Conservation (phyloP, 2,888 invertebrate species). For the Spisula solida region DNA sequence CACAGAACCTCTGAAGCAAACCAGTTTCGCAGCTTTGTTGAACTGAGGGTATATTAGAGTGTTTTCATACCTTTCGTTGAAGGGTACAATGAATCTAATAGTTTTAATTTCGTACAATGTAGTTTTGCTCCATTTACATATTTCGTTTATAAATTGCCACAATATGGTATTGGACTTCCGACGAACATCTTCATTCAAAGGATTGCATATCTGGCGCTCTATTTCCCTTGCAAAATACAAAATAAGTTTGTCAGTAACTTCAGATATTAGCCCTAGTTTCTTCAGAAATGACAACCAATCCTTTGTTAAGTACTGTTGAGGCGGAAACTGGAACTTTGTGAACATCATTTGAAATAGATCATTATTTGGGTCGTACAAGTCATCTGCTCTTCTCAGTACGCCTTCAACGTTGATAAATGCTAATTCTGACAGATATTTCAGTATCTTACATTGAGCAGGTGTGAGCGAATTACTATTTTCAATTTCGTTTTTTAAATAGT, state of each 20-base stretch:
- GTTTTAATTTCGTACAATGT: conserved; percentile 29
- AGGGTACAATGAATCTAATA: conserved; percentile 57
- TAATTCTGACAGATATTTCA: conserved; percentile 13
- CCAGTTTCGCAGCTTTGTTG: not conserved
- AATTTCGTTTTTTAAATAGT: not conserved
- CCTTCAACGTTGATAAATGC: conserved; percentile 32
- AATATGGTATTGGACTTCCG: conserved; percentile 49
- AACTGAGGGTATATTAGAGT: conserved; percentile 20
- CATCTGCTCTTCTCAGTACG: conserved; percentile 34
- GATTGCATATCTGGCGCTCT: conserved; percentile 15
- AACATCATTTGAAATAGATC: conserved; percentile 45
- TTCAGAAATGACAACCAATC: conserved; percentile 61
- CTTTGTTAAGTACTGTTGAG: not conserved
- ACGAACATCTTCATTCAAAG: conserved; percentile 8
- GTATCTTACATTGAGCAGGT: not conserved
- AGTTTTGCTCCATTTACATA: not conserved
- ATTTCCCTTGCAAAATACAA: conserved; percentile 61
- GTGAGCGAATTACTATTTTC: not conserved
- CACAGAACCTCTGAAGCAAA: conserved; percentile 37
- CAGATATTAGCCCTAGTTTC: conserved; percentile 53
- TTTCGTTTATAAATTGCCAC: conserved; percentile 25
- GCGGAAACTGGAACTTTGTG: conserved; percentile 41
- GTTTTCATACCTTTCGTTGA: conserved; percentile 34
- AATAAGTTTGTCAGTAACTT: conserved; percentile 52
- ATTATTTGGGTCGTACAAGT: conserved; percentile 35